Evolutionary conservation across 2,797 vertebrate species (phyloP), one percentile per base, ranked within the genome.

Genomic region (Paguma larvata): DNA sequence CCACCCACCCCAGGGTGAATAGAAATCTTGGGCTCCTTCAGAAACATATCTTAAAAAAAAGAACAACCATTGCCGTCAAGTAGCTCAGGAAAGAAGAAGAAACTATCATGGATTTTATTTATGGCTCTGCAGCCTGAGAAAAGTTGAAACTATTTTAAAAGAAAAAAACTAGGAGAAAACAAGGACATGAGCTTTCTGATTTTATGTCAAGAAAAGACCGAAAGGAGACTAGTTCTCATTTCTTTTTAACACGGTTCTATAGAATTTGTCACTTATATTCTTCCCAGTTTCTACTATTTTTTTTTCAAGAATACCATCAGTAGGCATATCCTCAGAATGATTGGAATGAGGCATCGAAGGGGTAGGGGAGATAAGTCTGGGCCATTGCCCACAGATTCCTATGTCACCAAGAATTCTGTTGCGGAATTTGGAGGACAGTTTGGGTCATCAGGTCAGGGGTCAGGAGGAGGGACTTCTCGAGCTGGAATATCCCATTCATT

Each of bases 1-100:
- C 38, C 38, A 18, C 32, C 0, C 0, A n/a, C 9, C 0, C 9
- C 4, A 0, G 16, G 9, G 19, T 6, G 25, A 48, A 25, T 3
- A 0, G 0, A 67, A 70, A 15, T 59, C 62, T n/a, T 0, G 4
- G 14, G 1, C 32, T 32, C n/a, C 27, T 14, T 53, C 25, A 92
- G 38, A 84, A 85, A 70, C 2, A 16, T 15, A n/a, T 3, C 56
- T 27, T 48, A 15, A 59, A 41, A 44, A n/a, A 63, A 15, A 53
- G 14, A 51, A 51, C 48, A 51, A 51, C 32, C n/a, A 30, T 16
- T 12, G 15, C 3, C 59, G 27, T 75, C 8, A 75, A 51, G 6
- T 5, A 30, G 62, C 41, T 92, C 19, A 48, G 93, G 19, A 67
- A 62, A 51, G 15, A 59, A 82, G 8, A 41, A 80, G 38, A 30